phyloP scores from a whole-genome alignment of 1,140 invertebrate species.

The Solen grandis region DNA sequence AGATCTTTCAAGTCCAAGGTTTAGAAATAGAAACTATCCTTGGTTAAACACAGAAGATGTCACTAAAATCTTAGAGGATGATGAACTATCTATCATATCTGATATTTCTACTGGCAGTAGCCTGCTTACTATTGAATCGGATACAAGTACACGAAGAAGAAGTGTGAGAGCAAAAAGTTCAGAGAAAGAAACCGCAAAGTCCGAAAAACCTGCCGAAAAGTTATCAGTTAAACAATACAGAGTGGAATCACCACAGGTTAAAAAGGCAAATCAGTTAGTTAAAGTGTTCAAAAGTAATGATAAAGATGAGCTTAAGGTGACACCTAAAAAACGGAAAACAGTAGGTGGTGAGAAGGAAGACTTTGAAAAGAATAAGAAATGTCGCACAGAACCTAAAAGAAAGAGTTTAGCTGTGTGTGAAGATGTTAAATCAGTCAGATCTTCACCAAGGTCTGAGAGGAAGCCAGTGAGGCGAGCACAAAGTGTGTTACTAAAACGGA shows the following conservation, averaged over 20 bases:
- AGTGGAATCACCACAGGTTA: too few species aligned
- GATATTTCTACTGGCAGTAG: conserved; percentile 15
- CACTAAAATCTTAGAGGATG: conserved; percentile 64
- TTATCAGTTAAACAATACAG: too few species aligned
- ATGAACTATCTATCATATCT: conserved; percentile 60
- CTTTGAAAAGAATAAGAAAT: conserved; percentile 33
- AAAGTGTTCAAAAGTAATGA: too few species aligned
- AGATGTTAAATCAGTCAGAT: not conserved
- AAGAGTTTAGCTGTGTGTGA: conserved; percentile 48
- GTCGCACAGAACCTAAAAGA: conserved; percentile 61
- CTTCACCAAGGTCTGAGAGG: conserved; percentile 47
- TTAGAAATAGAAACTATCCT: conserved; percentile 42
- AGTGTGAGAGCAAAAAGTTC: too few species aligned
- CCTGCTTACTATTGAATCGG: too few species aligned
- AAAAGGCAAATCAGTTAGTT: too few species aligned
- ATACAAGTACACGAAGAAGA: too few species aligned
- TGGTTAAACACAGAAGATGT: conserved; percentile 63
- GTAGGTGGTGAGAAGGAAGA: not conserved
- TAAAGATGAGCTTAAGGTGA: too few species aligned
- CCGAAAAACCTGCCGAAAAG: too few species aligned
- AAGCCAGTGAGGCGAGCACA: conserved; percentile 54
- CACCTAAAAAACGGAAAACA: too few species aligned
- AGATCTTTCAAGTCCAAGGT: conserved; percentile 55
- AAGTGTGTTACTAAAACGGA: conserved; percentile 58
- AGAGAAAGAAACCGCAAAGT: too few species aligned